Conservation (phyloP, 2,797 vertebrate species). For the Novumbra hubbsi region DNA sequence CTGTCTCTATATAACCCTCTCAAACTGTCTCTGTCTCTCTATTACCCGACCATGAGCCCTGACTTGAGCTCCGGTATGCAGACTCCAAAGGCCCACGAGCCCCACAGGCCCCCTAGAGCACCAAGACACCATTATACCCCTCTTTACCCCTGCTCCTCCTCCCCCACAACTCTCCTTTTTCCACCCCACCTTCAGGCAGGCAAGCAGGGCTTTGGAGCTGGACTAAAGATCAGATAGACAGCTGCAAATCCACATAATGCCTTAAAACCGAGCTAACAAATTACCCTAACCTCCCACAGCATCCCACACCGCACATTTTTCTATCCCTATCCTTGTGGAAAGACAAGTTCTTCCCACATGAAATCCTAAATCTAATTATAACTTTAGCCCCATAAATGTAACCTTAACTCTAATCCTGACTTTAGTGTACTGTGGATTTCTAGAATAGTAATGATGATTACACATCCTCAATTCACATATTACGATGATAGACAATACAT, state of each 20-base stretch:
- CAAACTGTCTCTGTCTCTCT: background rate
- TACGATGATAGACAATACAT: no score
- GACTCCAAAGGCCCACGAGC: background rate
- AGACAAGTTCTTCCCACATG: no score
- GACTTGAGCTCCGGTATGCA: slow-evolving; percentile 30
- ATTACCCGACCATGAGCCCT: slow-evolving; percentile 24
- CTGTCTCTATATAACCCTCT: background rate
- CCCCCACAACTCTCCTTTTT: slow-evolving; percentile 7
- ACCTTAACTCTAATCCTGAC: no score
- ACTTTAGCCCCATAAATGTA: no score
- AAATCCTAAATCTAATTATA: no score
- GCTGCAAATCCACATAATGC: slow-evolving; percentile 70
- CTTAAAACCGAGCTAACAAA: slow-evolving; percentile 75
- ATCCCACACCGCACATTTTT: slow-evolving; percentile 29
- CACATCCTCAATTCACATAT: no score
- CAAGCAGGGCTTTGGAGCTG: slow-evolving; percentile 51
- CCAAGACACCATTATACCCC: slow-evolving; percentile 5
- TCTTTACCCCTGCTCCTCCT: background rate
- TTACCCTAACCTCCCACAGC: slow-evolving; percentile 68
- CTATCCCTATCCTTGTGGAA: no score
- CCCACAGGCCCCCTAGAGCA: slow-evolving; percentile 8
- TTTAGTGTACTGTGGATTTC: no score
- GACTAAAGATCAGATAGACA: slow-evolving; percentile 71
- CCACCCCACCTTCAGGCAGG: slow-evolving; percentile 10
- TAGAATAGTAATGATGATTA: no score